These are phyloP conservation scores for Aspidiotus rigidus DNA, from an alignment of 2,888 invertebrate species.

Conservation along the genomic window DNA sequence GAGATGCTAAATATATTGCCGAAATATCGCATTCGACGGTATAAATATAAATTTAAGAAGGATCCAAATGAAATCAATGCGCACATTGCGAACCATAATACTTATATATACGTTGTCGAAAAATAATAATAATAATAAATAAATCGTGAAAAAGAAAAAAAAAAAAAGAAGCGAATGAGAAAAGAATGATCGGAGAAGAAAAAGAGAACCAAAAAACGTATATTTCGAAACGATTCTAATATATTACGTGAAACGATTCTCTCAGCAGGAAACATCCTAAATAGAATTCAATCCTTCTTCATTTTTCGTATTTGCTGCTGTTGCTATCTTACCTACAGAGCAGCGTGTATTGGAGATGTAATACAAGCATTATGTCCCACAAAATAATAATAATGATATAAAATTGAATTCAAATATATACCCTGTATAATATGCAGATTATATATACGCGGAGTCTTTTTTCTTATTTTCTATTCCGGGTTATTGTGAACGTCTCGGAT, in stretches of 20 bases:
- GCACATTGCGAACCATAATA: constrained; percentile 10
- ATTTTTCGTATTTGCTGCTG: too few species aligned
- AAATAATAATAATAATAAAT: background rate
- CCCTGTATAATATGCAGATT: too few species aligned
- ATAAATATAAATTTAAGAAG: constrained; percentile 32
- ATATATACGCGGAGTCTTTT: too few species aligned
- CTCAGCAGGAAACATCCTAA: constrained; percentile 29
- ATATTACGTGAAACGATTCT: constrained; percentile 33
- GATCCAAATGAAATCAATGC: constrained; percentile 32
- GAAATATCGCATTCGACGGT: constrained; percentile 30
- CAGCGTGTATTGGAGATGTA: too few species aligned
- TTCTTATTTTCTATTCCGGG: too few species aligned
- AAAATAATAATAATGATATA: too few species aligned
- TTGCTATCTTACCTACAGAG: too few species aligned
- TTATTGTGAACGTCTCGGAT: too few species aligned
- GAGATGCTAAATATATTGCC: constrained; percentile 31
- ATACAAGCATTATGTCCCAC: too few species aligned
- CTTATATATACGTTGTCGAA: constrained; percentile 24
- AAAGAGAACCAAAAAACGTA: constrained; percentile 9
- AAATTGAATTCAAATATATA: too few species aligned
- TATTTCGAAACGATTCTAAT: constrained; percentile 19
- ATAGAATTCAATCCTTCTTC: constrained; percentile 30
- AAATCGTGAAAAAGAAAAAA: background rate
- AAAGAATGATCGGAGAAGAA: background rate
- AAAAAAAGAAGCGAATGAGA: background rate